phyloP scores from a whole-genome alignment of 2,113 vertebrate species.

The Phrynosoma blainvillii region DNA sequence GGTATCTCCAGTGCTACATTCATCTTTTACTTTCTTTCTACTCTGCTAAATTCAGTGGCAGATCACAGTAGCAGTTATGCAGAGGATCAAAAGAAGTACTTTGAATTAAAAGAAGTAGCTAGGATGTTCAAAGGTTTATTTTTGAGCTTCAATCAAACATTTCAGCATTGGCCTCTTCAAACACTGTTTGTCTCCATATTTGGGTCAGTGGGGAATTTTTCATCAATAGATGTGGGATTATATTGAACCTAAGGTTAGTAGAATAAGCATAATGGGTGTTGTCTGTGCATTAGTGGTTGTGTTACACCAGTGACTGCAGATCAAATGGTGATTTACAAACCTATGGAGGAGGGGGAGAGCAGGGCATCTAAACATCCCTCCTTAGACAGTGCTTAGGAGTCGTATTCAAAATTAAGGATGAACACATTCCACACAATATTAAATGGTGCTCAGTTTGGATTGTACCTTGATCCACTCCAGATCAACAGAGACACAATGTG shows the following conservation, averaged over 20 bases:
- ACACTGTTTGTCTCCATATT: not conserved
- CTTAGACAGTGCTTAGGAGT: too few relatives aligned
- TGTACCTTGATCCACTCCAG: too few relatives aligned
- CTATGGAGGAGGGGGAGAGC: not conserved
- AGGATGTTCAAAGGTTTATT: not conserved
- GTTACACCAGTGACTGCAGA: not conserved
- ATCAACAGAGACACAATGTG: too few relatives aligned
- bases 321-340: not conserved
- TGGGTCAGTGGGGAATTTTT: not conserved
- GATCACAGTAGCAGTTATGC: conserved; percentile 22
- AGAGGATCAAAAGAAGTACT: not conserved
- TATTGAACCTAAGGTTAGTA: not conserved
- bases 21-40: conserved; percentile 55
- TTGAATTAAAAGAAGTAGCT: conserved; percentile 29
- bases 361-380: not conserved
- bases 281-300: not conserved
- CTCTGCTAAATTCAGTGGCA: conserved; percentile 54
- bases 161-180: not conserved
- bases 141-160: not conserved
- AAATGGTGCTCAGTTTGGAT: too few relatives aligned
- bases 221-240: not conserved
- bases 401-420: too few relatives aligned
- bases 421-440: too few relatives aligned
- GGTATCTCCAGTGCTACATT: conserved; percentile 10
- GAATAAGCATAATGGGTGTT: not conserved